phyloP scores from a whole-genome alignment of 2,888 invertebrate species.

The Theretra japonica region DNA sequence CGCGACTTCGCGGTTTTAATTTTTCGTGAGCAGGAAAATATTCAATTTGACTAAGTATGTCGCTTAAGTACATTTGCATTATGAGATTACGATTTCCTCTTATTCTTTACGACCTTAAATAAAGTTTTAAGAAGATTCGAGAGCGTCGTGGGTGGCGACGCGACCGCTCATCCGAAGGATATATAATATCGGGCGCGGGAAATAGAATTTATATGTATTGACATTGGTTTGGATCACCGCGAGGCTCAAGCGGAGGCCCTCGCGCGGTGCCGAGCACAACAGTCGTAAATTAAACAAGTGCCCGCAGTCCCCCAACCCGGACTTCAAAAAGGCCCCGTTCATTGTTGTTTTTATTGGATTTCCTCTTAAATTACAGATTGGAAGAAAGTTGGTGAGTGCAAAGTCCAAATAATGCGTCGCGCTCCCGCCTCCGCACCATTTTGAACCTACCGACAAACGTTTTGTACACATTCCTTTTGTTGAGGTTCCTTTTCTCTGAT shows the following conservation, averaged over 20 bases:
- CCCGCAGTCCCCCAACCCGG: constrained; percentile 29
- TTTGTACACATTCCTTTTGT: constrained; percentile 18
- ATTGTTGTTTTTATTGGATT: constrained; percentile 33
- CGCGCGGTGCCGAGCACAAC: constrained; percentile 35
- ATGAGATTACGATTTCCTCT: constrained; percentile 55
- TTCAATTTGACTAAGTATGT: constrained; percentile 59
- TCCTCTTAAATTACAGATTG: constrained; percentile 30
- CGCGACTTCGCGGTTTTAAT: constrained; percentile 42
- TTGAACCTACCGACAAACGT: neutral
- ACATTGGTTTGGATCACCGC: constrained; percentile 43
- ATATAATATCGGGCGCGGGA: constrained; percentile 47
- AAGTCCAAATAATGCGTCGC: constrained; percentile 19
- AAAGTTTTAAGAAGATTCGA: constrained; percentile 47
- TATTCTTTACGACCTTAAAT: constrained; percentile 54
- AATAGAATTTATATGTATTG: constrained; percentile 47
- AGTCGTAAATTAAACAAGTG: constrained; percentile 39
- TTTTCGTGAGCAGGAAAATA: constrained; percentile 48
- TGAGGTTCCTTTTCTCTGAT: neutral
- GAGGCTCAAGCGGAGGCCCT: constrained; percentile 21
- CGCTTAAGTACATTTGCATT: constrained; percentile 59
- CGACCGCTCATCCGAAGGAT: constrained; percentile 40
- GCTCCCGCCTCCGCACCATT: neutral
- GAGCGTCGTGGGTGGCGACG: constrained; percentile 29
- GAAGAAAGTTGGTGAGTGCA: constrained; percentile 22
- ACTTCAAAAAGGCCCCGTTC: constrained; percentile 21